These are phyloP conservation scores for Zeuzera pyrina DNA, from an alignment of 2,888 invertebrate species.

Conservation along the genomic window DNA sequence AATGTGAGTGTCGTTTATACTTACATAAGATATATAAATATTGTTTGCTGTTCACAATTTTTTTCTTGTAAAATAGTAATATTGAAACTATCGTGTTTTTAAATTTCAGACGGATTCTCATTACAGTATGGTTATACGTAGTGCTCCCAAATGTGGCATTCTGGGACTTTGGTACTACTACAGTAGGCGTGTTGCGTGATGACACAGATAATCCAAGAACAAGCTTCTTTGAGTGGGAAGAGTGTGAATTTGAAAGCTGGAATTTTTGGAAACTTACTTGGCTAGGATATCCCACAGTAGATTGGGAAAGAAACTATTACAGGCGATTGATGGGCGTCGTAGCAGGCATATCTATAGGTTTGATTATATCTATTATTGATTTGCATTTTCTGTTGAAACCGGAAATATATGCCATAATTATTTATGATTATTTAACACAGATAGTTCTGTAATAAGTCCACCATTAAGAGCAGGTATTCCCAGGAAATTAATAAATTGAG, in stretches of 20 bases:
- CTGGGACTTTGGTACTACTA: constrained; percentile 19
- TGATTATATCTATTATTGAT: not conserved
- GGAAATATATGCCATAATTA: too few relatives aligned
- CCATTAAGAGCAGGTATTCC: too few relatives aligned
- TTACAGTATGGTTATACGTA: too few relatives aligned
- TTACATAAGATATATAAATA: not conserved
- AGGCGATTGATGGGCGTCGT: constrained; percentile 10
- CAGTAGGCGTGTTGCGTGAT: constrained; percentile 4
- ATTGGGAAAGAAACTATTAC: constrained; percentile 14
- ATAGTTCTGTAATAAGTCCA: too few relatives aligned
- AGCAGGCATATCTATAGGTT: constrained; percentile 18
- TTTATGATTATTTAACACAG: too few relatives aligned
- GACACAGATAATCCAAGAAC: constrained; percentile 6
- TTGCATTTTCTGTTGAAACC: too few relatives aligned
- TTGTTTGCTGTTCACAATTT: not conserved
- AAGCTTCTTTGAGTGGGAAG: constrained; percentile 21
- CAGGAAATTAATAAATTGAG: too few relatives aligned
- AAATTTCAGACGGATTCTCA: too few relatives aligned
- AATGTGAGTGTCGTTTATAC: not conserved
- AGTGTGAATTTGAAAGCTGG: constrained; percentile 7
- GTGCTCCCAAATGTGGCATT: too few relatives aligned
- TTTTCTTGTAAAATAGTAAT: too few relatives aligned
- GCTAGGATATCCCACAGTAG: too few relatives aligned
- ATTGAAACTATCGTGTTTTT: too few relatives aligned
- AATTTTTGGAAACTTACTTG: constrained; percentile 5